Evolutionary conservation across 2,888 invertebrate species (phyloP).

Genomic region (Caenorhabditis plicata): DNA sequence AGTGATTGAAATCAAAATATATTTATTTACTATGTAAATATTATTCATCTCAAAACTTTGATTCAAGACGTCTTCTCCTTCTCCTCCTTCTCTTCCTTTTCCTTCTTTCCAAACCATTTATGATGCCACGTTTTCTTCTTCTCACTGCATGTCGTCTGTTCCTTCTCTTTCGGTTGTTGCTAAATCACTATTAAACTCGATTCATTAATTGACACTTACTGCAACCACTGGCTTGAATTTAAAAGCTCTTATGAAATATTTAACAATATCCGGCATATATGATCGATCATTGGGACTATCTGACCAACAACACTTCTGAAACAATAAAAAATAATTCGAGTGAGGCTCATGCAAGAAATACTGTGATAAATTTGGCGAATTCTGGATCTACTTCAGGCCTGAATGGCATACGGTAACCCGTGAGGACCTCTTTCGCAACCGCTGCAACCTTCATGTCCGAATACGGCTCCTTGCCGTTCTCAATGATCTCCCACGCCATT

Average conservation of each 20-base stretch:
- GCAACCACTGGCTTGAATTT: constrained; percentile 20
- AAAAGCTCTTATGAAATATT: constrained; percentile 12
- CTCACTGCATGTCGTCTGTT: too few relatives aligned
- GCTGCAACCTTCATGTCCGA: constrained; percentile 13
- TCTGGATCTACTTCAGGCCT: background rate
- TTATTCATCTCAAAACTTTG: too few relatives aligned
- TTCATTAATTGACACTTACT: too few relatives aligned
- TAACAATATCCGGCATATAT: constrained; percentile 20
- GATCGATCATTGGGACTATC: constrained; percentile 24
- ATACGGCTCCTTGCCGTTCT: constrained; percentile 25
- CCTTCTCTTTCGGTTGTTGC: too few relatives aligned
- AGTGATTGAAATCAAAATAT: too few relatives aligned
- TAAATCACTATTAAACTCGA: too few relatives aligned
- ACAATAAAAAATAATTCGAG: too few relatives aligned
- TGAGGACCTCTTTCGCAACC: constrained; percentile 18
- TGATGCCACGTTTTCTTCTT: too few relatives aligned
- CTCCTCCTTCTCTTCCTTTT: too few relatives aligned
- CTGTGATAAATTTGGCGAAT: background rate
- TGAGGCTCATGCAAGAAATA: background rate
- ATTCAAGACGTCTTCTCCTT: too few relatives aligned
- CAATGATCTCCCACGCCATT: constrained; percentile 22
- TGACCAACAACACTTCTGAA: constrained; percentile 26
- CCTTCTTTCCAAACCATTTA: too few relatives aligned
- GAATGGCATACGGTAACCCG: constrained; percentile 30
- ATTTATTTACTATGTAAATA: too few relatives aligned